These are phyloP conservation scores for Hirudo medicinalis DNA, from an alignment of 1,140 invertebrate genomes.

Conservation along the genomic window DNA sequence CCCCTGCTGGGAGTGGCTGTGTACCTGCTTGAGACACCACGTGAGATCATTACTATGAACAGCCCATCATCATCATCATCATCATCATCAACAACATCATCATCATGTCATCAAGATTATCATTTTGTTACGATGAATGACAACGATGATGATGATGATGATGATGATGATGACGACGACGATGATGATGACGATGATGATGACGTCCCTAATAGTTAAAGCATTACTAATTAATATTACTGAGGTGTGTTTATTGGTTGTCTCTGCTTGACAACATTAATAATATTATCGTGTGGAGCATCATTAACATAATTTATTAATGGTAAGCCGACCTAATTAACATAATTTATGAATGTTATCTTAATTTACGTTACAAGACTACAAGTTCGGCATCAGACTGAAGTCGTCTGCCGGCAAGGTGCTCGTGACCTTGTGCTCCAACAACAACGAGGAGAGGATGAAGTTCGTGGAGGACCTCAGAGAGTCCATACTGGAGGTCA, in stretches of 20 bases:
- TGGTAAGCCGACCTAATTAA: no score
- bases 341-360: no score
- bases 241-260: background rate
- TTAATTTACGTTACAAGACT: no score
- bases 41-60: slow-evolving; percentile 50
- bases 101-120: no score
- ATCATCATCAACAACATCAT: no score
- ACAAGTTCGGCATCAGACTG: slow-evolving; percentile 80
- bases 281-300: no score
- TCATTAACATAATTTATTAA: background rate
- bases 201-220: background rate
- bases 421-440: slow-evolving; percentile 77
- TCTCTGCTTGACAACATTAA: background rate
- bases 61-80: no score
- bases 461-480: slow-evolving; percentile 43
- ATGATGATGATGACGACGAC: background rate
- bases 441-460: slow-evolving; percentile 40
- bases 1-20: slow-evolving; percentile 80
- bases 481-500: slow-evolving; percentile 41
- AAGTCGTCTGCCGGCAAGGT: slow-evolving; percentile 55
- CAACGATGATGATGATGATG: no score
- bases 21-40: slow-evolving; percentile 73
- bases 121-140: no score
- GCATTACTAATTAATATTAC: no score
- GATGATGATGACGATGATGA: background rate